A percentile compares a stretch with the other conserved stretches of the same genome.
phyloP scores from a whole-genome alignment of 2,113 vertebrate species.

The Perognathus longimembris region DNA sequence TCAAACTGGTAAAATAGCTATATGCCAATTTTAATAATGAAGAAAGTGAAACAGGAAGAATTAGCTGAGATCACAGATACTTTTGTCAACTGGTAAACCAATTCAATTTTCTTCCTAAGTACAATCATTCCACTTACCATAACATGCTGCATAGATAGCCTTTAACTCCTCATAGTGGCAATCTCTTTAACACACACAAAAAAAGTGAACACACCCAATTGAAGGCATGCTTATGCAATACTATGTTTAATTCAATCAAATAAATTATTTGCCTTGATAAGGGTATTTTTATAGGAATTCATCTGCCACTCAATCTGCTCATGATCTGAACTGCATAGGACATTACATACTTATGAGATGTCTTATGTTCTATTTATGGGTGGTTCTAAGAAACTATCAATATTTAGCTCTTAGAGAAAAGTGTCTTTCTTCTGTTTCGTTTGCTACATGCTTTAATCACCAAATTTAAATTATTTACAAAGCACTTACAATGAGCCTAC shows the following conservation, averaged over 20 bases:
- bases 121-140: background rate
- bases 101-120: background rate
- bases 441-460: constrained; percentile 11
- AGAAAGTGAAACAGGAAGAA: background rate
- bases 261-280: constrained; percentile 29
- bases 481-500: background rate
- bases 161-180: background rate
- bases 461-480: constrained; percentile 9
- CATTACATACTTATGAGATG: background rate
- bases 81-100: background rate
- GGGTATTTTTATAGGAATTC: background rate
- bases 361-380: constrained; percentile 14
- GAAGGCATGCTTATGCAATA: constrained; percentile 26
- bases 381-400: constrained; percentile 17
- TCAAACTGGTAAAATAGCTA: background rate
- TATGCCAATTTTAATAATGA: background rate
- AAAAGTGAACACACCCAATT: background rate
- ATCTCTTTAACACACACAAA: background rate
- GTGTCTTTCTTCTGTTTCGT: background rate
- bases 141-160: background rate
- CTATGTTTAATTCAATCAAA: constrained; percentile 59
- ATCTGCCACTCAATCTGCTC: constrained; percentile 39
- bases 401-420: constrained; percentile 32
- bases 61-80: background rate
- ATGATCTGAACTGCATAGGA: background rate